These are phyloP conservation scores for Colletes latitarsis DNA, from an alignment of 1,140 invertebrate species.

Conservation along the genomic window DNA sequence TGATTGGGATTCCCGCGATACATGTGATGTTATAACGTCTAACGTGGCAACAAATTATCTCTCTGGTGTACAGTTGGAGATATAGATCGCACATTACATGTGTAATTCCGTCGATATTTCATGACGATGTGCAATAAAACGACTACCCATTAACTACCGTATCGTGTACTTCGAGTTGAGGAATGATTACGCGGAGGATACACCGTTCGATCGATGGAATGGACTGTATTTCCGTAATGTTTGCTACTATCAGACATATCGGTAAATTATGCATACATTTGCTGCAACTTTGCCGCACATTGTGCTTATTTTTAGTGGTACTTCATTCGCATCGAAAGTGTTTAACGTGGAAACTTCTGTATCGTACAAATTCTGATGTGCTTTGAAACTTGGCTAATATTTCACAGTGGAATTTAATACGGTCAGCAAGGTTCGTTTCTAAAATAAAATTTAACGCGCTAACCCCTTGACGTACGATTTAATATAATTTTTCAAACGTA, in stretches of 20 bases:
- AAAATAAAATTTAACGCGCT: no score
- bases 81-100: slow-evolving; percentile 25
- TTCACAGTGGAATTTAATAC: background rate
- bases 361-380: background rate
- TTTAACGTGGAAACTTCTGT: background rate
- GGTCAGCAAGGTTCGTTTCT: no score
- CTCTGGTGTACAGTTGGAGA: slow-evolving; percentile 18
- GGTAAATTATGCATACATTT: slow-evolving; percentile 1
- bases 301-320: background rate
- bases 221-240: slow-evolving; percentile 19
- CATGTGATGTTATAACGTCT: slow-evolving; percentile 28
- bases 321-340: background rate
- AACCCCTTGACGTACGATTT: no score
- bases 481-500: no score
- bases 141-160: slow-evolving; percentile 34
- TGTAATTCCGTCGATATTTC: slow-evolving; percentile 46
- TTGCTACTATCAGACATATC: slow-evolving; percentile 8
- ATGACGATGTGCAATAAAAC: slow-evolving; percentile 43
- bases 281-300: slow-evolving; percentile 2
- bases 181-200: slow-evolving; percentile 35
- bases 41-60: slow-evolving; percentile 39
- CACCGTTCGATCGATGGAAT: slow-evolving; percentile 15
- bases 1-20: slow-evolving; percentile 12
- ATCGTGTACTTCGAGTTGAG: slow-evolving; percentile 9
- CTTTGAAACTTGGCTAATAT: background rate